A percentile compares a stretch with the other conserved stretches of the same genome.
Conservation (phyloP, 2,797 vertebrate genomes). For the Galaxias olidus region DNA sequence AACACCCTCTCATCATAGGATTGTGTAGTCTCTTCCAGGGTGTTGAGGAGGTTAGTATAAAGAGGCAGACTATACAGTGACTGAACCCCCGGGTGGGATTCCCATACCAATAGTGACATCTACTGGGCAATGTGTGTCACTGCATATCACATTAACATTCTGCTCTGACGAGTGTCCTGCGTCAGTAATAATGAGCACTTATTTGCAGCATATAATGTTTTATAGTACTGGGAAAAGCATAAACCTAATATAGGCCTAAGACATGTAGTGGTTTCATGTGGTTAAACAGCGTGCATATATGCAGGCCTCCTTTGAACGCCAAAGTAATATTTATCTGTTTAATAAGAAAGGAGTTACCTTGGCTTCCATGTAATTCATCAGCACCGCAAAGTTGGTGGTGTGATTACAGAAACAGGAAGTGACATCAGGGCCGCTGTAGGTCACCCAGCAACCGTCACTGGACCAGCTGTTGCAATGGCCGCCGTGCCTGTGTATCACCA, state of each 20-base stretch:
- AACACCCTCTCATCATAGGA: not conserved
- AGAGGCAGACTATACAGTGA: not conserved
- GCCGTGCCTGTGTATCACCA: not conserved
- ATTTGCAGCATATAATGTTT: no score
- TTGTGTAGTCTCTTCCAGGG: not conserved
- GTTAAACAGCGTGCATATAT: no score
- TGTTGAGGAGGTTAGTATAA: not conserved
- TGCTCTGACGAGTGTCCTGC: not conserved
- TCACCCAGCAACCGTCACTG: constrained; percentile 71
- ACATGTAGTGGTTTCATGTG: no score
- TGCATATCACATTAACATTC: constrained; percentile 9
- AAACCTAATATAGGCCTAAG: no score
- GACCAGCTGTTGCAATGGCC: constrained; percentile 69
- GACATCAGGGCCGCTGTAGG: constrained; percentile 47
- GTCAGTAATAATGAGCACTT: no score
- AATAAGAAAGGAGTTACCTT: constrained; percentile 55
- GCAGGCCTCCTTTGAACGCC: no score
- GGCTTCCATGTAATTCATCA: constrained; percentile 78
- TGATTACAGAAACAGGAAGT: constrained; percentile 81
- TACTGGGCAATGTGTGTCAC: constrained; percentile 23
- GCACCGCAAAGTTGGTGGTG: constrained; percentile 82
- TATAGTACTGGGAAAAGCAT: no score
- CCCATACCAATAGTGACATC: constrained; percentile 18
- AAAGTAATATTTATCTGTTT: not conserved
- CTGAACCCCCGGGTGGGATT: not conserved